Percentiles rank a stretch among this genome's conserved stretches.
These are phyloP conservation scores for Harpagifer antarcticus DNA, from an alignment of 2,797 vertebrate genomes.

Conservation along the genomic window DNA sequence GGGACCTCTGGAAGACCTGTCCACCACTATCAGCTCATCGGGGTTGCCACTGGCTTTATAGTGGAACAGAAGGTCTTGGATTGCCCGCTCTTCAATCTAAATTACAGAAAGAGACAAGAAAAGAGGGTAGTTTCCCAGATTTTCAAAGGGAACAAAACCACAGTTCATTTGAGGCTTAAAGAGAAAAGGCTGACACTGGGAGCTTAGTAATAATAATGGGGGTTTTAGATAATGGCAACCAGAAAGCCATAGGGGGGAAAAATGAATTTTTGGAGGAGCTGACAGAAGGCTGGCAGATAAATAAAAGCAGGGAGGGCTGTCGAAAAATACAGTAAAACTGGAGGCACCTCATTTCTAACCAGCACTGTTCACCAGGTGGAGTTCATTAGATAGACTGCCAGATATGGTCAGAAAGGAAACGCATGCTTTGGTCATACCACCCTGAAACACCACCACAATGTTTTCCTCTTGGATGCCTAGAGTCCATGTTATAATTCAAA, in stretches of 20 bases:
- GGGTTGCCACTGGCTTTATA: slow-evolving; percentile 93
- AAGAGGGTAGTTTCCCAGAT: slow-evolving; percentile 13
- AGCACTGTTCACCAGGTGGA: slow-evolving; percentile 25
- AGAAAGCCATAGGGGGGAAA: slow-evolving; percentile 38
- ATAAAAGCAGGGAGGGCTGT: slow-evolving; percentile 11
- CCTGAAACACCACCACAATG: background rate
- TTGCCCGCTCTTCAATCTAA: slow-evolving; percentile 95
- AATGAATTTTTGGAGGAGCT: slow-evolving; percentile 27
- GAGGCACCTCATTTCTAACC: slow-evolving; percentile 33
- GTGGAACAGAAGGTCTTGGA: slow-evolving; percentile 93
- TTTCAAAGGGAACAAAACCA: slow-evolving; percentile 35
- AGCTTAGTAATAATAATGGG: slow-evolving; percentile 44
- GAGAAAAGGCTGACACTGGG: slow-evolving; percentile 56
- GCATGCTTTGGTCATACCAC: background rate
- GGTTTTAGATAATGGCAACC: slow-evolving; percentile 59
- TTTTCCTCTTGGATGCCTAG: slow-evolving; percentile 2
- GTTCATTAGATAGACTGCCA: slow-evolving; percentile 39
- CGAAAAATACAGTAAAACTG: slow-evolving; percentile 8
- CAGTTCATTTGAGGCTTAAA: slow-evolving; percentile 23
- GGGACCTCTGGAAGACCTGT: slow-evolving; percentile 91
- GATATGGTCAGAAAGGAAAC: background rate
- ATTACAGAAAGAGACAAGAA: slow-evolving; percentile 33
- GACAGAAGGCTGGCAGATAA: slow-evolving; percentile 62
- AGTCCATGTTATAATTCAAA: no score
- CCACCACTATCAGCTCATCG: slow-evolving; percentile 94